phyloP scores from a whole-genome alignment of 2,113 vertebrate species.

The Azemiops feae region DNA sequence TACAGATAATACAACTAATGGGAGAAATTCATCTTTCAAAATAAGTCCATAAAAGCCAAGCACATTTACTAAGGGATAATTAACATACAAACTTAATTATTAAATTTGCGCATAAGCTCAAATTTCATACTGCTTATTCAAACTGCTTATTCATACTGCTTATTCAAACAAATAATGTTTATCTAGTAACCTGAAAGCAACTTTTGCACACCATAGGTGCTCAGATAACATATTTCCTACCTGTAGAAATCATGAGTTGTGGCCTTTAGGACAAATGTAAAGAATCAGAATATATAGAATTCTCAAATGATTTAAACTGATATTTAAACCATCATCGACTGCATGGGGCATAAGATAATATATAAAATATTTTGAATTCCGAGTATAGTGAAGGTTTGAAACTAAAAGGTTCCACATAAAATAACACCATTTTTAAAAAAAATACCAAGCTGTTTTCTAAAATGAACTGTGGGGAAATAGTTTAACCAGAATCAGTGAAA shows the following conservation, averaged over 20 bases:
- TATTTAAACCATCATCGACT: background rate
- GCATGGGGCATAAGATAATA: background rate
- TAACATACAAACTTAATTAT: background rate
- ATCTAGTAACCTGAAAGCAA: background rate
- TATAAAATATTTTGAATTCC: background rate
- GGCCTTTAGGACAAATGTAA: background rate
- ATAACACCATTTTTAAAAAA: background rate
- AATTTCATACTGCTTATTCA: background rate
- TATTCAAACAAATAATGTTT: background rate
- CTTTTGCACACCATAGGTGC: background rate
- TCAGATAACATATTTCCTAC: background rate
- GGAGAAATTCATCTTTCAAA: background rate
- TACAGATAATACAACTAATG: background rate
- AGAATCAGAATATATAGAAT: background rate
- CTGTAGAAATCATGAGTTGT: background rate
- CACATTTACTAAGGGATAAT: background rate
- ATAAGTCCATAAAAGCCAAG: background rate
- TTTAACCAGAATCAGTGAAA: background rate
- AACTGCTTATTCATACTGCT: background rate
- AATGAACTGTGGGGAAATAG: background rate
- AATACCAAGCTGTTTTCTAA: background rate
- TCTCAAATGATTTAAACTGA: background rate
- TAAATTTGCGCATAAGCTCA: background rate
- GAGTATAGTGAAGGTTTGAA: background rate
- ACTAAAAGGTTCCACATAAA: background rate